A percentile compares a stretch with the other conserved stretches of the same genome.
Conservation (phyloP, 2,888 invertebrate species). For the Quadroppia sp. region DNA sequence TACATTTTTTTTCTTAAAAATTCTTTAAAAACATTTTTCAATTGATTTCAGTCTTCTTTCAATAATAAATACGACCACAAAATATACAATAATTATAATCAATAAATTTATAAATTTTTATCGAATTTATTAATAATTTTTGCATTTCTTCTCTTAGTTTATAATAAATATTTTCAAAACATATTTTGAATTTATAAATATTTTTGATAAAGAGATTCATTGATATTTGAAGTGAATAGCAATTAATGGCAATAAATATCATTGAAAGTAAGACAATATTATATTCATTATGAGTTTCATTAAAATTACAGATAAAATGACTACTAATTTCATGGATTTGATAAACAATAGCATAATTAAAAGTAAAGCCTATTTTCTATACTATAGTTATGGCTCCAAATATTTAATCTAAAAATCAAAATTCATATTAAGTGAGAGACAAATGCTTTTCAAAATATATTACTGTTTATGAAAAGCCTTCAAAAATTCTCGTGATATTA, state of each 20-base stretch:
- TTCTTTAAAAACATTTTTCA: too few species aligned
- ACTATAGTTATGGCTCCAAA: too few species aligned
- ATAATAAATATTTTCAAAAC: not conserved
- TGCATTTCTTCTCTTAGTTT: not conserved
- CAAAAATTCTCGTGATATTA: too few species aligned
- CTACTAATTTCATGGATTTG: constrained; percentile 8
- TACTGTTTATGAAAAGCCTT: too few species aligned
- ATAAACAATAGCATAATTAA: constrained; percentile 7
- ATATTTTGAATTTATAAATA: not conserved
- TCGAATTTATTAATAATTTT: not conserved
- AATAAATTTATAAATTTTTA: too few species aligned
- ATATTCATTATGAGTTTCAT: constrained; percentile 20
- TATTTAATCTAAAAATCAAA: too few species aligned
- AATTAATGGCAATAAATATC: constrained; percentile 15
- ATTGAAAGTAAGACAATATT: constrained; percentile 26
- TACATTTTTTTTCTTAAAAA: too few species aligned
- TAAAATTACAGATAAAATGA: constrained; percentile 25
- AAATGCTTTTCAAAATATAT: too few species aligned
- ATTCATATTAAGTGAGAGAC: too few species aligned
- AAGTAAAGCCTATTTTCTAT: not conserved
- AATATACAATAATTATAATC: too few species aligned
- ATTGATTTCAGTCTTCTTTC: too few species aligned
- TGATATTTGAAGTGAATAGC: not conserved
- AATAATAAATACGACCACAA: too few species aligned
- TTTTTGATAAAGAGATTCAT: constrained; percentile 3